Percentiles rank a stretch among this genome's conserved stretches.
These are phyloP conservation scores for Andrena minutula DNA, from an alignment of 2,888 invertebrate species.

Conservation along the genomic window DNA sequence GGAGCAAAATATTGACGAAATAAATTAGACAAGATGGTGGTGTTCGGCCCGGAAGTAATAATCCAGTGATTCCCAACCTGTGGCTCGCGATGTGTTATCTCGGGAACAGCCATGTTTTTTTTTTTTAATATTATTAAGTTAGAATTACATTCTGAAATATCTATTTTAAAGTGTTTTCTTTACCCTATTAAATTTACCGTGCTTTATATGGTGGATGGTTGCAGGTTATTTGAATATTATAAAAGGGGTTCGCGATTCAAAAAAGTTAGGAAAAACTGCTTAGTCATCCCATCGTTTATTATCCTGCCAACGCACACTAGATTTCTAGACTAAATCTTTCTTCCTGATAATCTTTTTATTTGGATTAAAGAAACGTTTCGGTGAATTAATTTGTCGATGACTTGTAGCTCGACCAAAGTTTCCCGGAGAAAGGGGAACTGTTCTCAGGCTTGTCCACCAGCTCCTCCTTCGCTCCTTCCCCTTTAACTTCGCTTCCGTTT, in stretches of 20 bases:
- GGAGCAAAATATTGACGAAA: not conserved
- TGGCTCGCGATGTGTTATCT: not conserved
- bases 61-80: not conserved
- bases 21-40: not conserved
- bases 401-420: not conserved
- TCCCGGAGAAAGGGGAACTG: not conserved
- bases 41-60: not conserved
- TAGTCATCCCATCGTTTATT: too few relatives aligned
- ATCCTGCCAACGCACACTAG: not conserved
- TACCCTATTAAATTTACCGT: too few relatives aligned
- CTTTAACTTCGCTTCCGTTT: slow-evolving; percentile 61
- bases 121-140: too few relatives aligned
- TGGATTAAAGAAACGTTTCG: not conserved
- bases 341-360: not conserved
- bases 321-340: not conserved
- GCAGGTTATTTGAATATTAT: too few relatives aligned
- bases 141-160: too few relatives aligned
- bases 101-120: too few relatives aligned
- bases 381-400: slow-evolving; percentile 8
- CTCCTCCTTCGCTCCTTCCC: slow-evolving; percentile 35
- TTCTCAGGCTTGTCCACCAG: slow-evolving; percentile 30
- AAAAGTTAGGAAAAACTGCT: too few relatives aligned
- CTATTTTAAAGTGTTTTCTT: too few relatives aligned
- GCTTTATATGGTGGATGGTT: too few relatives aligned
- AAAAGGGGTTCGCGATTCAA: too few relatives aligned